phyloP scores from a whole-genome alignment of 2,797 vertebrate species.

The Rhincodon typus region DNA sequence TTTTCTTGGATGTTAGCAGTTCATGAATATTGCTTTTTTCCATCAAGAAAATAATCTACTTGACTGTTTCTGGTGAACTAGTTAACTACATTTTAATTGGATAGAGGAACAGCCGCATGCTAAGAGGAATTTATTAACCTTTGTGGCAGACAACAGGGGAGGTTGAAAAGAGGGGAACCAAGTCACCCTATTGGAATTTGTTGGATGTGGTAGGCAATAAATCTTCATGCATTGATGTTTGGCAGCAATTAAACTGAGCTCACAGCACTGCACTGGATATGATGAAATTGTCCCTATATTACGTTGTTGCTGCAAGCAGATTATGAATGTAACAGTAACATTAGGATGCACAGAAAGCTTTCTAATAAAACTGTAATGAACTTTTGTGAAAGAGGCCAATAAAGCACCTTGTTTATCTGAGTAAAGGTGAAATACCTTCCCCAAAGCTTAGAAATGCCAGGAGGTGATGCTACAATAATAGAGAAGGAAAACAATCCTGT shows the following conservation, averaged over 20 bases:
- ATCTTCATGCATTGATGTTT: no score
- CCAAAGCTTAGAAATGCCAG: background rate
- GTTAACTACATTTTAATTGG: no score
- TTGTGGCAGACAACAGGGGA: no score
- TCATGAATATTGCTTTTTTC: no score
- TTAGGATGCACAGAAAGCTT: background rate
- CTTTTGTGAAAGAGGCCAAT: background rate
- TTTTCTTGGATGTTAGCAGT: no score
- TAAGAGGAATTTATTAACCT: no score
- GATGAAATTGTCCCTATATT: background rate
- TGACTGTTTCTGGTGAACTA: no score
- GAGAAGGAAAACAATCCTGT: background rate
- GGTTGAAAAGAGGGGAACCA: no score
- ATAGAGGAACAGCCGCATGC: no score
- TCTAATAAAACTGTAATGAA: slow-evolving; percentile 21
- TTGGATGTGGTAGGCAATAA: background rate
- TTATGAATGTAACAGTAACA: background rate
- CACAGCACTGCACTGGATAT: background rate
- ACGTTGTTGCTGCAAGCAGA: background rate
- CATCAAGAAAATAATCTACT: no score
- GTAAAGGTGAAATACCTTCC: background rate
- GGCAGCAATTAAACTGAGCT: background rate
- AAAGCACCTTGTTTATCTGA: slow-evolving; percentile 6
- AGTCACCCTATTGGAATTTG: background rate
- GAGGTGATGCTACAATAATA: background rate